Percentiles rank a stretch among this genome's conserved stretches.
Evolutionary conservation across 2,797 vertebrate species (phyloP).

Genomic region (Bufotes viridis): DNA sequence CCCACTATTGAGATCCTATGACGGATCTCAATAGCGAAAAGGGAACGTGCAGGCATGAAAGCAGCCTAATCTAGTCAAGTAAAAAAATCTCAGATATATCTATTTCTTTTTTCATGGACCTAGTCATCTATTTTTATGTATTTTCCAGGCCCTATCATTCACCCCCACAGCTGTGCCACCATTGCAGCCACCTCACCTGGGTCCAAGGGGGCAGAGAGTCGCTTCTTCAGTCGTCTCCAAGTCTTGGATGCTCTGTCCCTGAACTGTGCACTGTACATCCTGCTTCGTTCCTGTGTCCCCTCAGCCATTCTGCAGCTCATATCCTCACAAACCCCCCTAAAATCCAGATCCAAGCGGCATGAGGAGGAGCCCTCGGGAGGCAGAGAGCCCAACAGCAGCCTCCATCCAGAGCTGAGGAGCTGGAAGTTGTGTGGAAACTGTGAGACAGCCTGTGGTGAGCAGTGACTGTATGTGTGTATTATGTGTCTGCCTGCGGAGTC

Average conservation of each 20-base stretch:
- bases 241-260: conserved; percentile 44
- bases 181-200: conserved; percentile 38
- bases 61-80: too few species aligned
- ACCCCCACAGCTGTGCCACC: not conserved
- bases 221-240: conserved; percentile 40
- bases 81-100: too few species aligned
- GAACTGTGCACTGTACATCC: conserved; percentile 13
- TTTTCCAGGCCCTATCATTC: not conserved
- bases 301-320: conserved; percentile 7
- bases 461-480: conserved; percentile 4
- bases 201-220: conserved; percentile 45
- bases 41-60: too few species aligned
- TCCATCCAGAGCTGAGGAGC: conserved; percentile 11
- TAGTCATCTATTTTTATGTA: too few species aligned
- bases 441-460: conserved; percentile 27
- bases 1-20: too few species aligned
- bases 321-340: not conserved
- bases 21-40: too few species aligned
- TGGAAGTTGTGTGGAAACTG: conserved; percentile 34
- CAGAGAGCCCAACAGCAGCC: not conserved
- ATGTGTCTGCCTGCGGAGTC: conserved; percentile 12
- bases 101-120: too few species aligned
- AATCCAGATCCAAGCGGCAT: not conserved
- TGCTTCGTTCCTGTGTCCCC: not conserved
- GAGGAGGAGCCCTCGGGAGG: not conserved